Conservation (phyloP, 2,888 invertebrate genomes). For the Drosophila mercatorum region DNA sequence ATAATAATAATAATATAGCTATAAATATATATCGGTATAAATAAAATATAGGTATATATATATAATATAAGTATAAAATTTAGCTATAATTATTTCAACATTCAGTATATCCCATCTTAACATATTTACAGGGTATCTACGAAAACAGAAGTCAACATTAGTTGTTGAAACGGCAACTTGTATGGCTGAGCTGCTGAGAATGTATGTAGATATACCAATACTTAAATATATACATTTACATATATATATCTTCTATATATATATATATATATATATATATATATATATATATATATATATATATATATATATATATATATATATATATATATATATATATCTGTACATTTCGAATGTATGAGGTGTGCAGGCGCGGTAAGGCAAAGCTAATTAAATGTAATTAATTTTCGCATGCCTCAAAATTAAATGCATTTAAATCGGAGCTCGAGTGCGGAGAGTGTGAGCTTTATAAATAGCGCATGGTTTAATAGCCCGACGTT, state of each 20-base stretch:
- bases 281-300: background rate
- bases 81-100: background rate
- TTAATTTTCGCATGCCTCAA: conserved; percentile 77
- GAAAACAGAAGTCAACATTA: conserved; percentile 20
- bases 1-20: no score
- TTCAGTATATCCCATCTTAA: background rate
- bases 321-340: no score
- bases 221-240: no score
- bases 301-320: background rate
- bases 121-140: conserved; percentile 13
- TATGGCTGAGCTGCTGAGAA: conserved; percentile 20
- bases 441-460: conserved; percentile 66
- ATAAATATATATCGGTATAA: no score
- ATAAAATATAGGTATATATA: no score
- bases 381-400: conserved; percentile 75
- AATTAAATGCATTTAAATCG: conserved; percentile 77
- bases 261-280: background rate
- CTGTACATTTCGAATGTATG: background rate
- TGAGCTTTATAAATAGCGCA: conserved; percentile 70
- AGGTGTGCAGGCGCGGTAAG: background rate
- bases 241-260: background rate
- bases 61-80: no score
- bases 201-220: background rate
- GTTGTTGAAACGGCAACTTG: conserved; percentile 62
- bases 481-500: conserved; percentile 66